A percentile compares a stretch with the other conserved stretches of the same genome.
Evolutionary conservation across 2,888 invertebrate species (phyloP).

Genomic region (Drosophila basisetae): DNA sequence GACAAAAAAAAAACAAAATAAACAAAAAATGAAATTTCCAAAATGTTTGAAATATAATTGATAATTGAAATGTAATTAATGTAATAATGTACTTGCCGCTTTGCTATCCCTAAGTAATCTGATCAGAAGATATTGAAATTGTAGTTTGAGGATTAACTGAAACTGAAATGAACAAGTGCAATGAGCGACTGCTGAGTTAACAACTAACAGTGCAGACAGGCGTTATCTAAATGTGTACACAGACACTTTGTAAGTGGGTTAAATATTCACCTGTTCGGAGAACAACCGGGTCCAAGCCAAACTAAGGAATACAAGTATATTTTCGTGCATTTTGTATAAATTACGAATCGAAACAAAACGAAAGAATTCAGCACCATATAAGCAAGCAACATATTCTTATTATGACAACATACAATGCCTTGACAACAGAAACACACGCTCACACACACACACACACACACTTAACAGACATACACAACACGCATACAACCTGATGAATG

Average conservation of each 20-base stretch:
- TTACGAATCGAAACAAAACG: slow-evolving; percentile 7
- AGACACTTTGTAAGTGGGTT: slow-evolving; percentile 28
- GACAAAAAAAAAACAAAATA: not conserved
- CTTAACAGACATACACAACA: slow-evolving; percentile 25
- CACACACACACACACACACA: slow-evolving; percentile 13
- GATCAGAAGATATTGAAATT: slow-evolving; percentile 54
- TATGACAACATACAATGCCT: slow-evolving; percentile 45
- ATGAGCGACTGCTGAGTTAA: slow-evolving; percentile 19
- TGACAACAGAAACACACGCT: slow-evolving; percentile 24
- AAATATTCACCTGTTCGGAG: slow-evolving; percentile 76
- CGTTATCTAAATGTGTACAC: slow-evolving; percentile 4
- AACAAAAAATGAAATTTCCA: slow-evolving; percentile 9
- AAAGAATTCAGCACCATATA: slow-evolving; percentile 26
- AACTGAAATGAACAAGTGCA: slow-evolving; percentile 32
- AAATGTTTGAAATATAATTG: not conserved
- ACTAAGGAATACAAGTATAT: slow-evolving; percentile 59
- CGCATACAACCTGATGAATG: slow-evolving; percentile 33
- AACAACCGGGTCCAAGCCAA: slow-evolving; percentile 82
- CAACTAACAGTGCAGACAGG: slow-evolving; percentile 31
- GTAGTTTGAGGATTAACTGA: slow-evolving; percentile 57
- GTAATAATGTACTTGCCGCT: slow-evolving; percentile 15
- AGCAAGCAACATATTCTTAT: slow-evolving; percentile 23
- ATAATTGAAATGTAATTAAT: slow-evolving; percentile 7
- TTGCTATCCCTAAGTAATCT: slow-evolving; percentile 30
- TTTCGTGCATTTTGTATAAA: slow-evolving; percentile 64